Evolutionary conservation across 2,797 vertebrate genomes (phyloP).

Genomic region (Enteromius trimaculatus): DNA sequence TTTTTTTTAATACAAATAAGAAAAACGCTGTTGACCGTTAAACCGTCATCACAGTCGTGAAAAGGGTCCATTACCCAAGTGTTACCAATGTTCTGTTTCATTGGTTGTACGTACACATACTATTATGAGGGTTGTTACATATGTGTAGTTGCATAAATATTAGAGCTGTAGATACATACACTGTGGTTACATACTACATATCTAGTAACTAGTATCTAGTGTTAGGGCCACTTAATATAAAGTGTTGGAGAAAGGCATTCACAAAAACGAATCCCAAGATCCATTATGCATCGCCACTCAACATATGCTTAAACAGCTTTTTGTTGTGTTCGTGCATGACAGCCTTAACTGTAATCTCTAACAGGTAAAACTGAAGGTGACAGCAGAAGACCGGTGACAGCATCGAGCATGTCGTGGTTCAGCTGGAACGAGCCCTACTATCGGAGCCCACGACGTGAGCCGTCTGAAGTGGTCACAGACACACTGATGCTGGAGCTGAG

Average conservation of each 20-base stretch:
- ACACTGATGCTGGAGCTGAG: constrained; percentile 95
- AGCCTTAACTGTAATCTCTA: neutral
- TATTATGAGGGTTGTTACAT: too few relatives aligned
- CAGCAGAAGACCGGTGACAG: neutral
- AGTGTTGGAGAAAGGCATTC: neutral
- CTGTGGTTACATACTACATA: too few relatives aligned
- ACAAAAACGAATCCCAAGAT: neutral
- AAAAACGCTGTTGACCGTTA: too few relatives aligned
- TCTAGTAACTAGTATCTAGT: too few relatives aligned
- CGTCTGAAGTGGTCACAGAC: constrained; percentile 88
- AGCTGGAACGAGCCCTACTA: constrained; percentile 82
- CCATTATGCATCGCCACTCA: neutral
- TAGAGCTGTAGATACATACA: too few relatives aligned
- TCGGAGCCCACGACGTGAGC: constrained; percentile 79
- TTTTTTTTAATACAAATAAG: too few relatives aligned
- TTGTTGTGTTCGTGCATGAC: neutral
- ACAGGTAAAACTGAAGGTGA: neutral
- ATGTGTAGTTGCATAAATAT: too few relatives aligned
- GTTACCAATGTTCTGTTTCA: too few relatives aligned
- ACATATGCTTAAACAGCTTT: neutral
- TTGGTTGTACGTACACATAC: too few relatives aligned
- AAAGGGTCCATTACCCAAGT: too few relatives aligned
- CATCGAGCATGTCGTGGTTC: constrained; percentile 87
- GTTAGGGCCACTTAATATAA: too few relatives aligned
- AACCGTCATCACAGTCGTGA: too few relatives aligned